phyloP scores from a whole-genome alignment of 30 jellyfish, hydroid and myxozoan species.

The Aurelia aurita region DNA sequence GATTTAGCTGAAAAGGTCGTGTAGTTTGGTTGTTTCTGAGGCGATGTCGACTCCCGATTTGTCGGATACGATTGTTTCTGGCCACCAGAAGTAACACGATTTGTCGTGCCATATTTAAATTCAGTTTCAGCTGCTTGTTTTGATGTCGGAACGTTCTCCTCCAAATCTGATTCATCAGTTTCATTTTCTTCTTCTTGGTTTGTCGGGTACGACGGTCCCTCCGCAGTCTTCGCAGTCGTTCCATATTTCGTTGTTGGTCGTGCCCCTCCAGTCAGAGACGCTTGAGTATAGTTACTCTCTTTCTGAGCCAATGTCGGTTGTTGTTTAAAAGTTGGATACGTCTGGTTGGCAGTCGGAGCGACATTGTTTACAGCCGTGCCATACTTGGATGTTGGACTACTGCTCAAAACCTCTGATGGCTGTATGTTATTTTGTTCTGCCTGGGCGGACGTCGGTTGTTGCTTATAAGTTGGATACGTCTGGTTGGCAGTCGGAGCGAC shows the following conservation, averaged over 20 bases:
- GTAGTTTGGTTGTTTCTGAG: constrained; percentile 1
- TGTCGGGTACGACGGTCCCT: no score
- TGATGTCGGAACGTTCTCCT: no score
- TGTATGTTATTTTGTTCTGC: not conserved
- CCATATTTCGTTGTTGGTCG: not conserved
- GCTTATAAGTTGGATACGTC: not conserved
- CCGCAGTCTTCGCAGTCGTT: no score
- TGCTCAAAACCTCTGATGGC: not conserved
- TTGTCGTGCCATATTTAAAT: not conserved
- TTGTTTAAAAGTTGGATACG: not conserved
- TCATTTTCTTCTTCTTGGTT: no score
- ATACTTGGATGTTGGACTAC: not conserved
- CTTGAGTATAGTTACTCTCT: not conserved
- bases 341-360: not conserved
- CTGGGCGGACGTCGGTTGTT: not conserved
- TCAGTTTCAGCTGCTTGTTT: no score
- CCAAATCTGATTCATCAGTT: no score
- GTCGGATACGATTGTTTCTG: constrained; percentile 8
- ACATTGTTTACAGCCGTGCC: no score
- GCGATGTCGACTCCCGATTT: constrained; percentile 8
- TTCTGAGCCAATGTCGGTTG: not conserved
- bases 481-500: not conserved
- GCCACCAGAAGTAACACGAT: constrained; percentile 8
- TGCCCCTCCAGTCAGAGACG: not conserved
- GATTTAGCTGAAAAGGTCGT: not conserved